Conservation (phyloP, 2,888 invertebrate genomes). For the Nomada lathburiana region DNA sequence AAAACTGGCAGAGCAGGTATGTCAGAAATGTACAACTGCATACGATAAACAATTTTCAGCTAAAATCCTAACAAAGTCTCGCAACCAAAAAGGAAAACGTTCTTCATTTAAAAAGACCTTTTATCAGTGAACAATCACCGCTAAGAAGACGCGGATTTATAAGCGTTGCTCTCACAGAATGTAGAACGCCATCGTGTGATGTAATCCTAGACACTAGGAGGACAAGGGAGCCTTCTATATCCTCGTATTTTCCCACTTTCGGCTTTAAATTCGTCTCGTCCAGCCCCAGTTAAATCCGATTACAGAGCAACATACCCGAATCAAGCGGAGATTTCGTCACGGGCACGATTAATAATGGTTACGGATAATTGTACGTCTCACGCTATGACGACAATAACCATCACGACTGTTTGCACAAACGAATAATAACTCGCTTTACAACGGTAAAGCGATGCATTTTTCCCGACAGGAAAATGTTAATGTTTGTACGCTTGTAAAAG, state of each 20-base stretch:
- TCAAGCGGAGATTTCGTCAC: slow-evolving; percentile 52
- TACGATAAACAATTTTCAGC: background rate
- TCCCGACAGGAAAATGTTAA: too few species aligned
- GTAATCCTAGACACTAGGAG: slow-evolving; percentile 43
- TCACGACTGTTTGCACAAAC: background rate
- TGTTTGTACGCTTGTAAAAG: too few species aligned
- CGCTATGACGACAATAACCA: slow-evolving; percentile 2
- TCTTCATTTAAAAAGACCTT: background rate
- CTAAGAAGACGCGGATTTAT: slow-evolving; percentile 38
- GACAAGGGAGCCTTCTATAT: slow-evolving; percentile 32
- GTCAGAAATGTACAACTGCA: background rate
- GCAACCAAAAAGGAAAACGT: background rate
- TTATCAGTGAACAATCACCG: background rate
- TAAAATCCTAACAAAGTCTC: background rate
- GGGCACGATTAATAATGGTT: slow-evolving; percentile 59
- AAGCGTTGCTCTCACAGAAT: slow-evolving; percentile 31
- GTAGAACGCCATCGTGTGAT: slow-evolving; percentile 43
- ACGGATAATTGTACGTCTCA: slow-evolving; percentile 59
- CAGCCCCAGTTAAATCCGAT: slow-evolving; percentile 49
- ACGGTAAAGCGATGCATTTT: too few species aligned
- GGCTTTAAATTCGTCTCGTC: slow-evolving; percentile 57
- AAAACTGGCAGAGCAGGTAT: too few species aligned
- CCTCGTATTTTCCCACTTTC: slow-evolving; percentile 57
- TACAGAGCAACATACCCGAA: slow-evolving; percentile 33
- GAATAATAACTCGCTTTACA: background rate